Evolutionary conservation across 2,113 vertebrate genomes (phyloP).

Genomic region (Rattus rattus): DNA sequence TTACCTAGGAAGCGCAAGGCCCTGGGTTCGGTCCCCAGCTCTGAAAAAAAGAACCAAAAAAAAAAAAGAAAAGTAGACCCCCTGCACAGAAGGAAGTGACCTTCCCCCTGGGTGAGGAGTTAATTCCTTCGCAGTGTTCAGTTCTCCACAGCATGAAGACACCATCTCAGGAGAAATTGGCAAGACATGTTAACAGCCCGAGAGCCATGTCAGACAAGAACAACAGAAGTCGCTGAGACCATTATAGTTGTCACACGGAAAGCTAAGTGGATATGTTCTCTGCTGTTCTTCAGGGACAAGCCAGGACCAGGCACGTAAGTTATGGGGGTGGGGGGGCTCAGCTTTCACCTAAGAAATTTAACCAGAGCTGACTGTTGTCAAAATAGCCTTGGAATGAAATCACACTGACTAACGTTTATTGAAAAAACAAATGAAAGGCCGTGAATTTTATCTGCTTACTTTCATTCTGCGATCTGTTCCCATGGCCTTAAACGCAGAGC

Average conservation of each 20-base stretch:
- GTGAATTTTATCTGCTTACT: slow-evolving; percentile 33
- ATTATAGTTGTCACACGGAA: neutral
- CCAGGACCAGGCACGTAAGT: neutral
- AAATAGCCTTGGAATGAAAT: slow-evolving; percentile 29
- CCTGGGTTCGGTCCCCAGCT: too few species aligned
- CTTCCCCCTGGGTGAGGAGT: neutral
- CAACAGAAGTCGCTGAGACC: neutral
- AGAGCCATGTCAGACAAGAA: neutral
- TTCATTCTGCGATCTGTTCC: neutral
- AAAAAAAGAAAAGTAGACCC: neutral
- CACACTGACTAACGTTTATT: neutral
- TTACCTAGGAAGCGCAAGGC: too few species aligned
- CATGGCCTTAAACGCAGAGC: neutral
- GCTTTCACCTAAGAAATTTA: neutral
- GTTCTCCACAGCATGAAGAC: neutral
- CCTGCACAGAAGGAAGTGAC: neutral
- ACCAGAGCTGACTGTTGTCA: neutral
- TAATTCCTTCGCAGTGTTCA: neutral
- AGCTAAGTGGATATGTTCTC: neutral
- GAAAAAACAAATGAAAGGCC: slow-evolving; percentile 20
- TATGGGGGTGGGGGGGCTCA: neutral
- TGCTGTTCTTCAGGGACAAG: neutral
- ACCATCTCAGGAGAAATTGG: neutral
- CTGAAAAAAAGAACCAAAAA: too few species aligned
- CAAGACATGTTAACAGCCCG: neutral